These are phyloP conservation scores for Aporrectodea caliginosa DNA, from an alignment of 1,140 invertebrate genomes.

Conservation along the genomic window DNA sequence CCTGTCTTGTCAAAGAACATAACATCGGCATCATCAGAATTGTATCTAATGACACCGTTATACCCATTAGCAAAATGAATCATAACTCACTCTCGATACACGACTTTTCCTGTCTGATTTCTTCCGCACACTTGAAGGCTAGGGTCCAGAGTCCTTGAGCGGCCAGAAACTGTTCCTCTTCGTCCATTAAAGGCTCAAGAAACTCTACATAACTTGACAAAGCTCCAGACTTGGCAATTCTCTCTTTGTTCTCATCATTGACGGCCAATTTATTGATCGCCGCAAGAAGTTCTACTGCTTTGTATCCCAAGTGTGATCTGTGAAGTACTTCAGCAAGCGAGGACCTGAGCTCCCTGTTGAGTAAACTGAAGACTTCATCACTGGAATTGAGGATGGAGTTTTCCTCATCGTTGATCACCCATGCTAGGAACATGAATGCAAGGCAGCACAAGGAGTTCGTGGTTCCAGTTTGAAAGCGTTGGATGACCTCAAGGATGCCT, in stretches of 20 bases:
- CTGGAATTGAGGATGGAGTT: slow-evolving; percentile 21
- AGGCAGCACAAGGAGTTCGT: background rate
- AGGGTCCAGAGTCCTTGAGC: slow-evolving; percentile 26
- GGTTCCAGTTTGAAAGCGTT: background rate
- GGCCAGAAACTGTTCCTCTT: slow-evolving; percentile 6
- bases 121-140: slow-evolving; percentile 20
- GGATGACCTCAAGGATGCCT: background rate
- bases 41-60: background rate
- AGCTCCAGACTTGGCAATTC: slow-evolving; percentile 11
- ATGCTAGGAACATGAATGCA: slow-evolving; percentile 18
- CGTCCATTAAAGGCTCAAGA: background rate
- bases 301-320: slow-evolving; percentile 1
- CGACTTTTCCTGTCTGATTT: slow-evolving; percentile 4
- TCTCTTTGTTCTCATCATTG: slow-evolving; percentile 20
- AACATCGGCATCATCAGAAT: background rate
- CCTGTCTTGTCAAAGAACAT: background rate
- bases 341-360: slow-evolving; percentile 6
- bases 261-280: slow-evolving; percentile 23
- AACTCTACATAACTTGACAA: slow-evolving; percentile 4
- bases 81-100: background rate
- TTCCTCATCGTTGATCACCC: slow-evolving; percentile 27
- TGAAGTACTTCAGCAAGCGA: background rate
- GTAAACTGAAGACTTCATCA: slow-evolving; percentile 9
- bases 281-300: slow-evolving; percentile 11
- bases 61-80: background rate